Evolutionary conservation across 2,113 vertebrate genomes (phyloP).

Genomic region (Sebastes fasciatus): DNA sequence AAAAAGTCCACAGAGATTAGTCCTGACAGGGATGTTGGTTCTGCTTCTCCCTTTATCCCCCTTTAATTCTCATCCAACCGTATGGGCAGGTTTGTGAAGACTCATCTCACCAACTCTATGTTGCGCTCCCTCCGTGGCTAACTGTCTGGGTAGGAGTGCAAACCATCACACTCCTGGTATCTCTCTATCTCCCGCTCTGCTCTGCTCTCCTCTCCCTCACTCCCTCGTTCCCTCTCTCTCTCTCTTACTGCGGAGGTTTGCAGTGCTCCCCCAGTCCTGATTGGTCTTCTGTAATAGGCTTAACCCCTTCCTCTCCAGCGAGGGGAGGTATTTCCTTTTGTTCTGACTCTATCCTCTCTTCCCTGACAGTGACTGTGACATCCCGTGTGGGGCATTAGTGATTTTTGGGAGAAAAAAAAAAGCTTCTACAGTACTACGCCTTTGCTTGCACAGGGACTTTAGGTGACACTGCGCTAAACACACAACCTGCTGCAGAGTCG

Average conservation of each 20-base stretch:
- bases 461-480: constrained; percentile 34
- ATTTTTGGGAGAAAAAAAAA: constrained; percentile 13
- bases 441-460: constrained; percentile 25
- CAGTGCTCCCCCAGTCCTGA: constrained; percentile 95
- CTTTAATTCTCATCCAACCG: constrained; percentile 44
- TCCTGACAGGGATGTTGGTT: constrained; percentile 46
- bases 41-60: constrained; percentile 26
- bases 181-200: constrained; percentile 70
- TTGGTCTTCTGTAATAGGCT: constrained; percentile 96
- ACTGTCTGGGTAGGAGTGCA: constrained; percentile 71
- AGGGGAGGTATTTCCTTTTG: constrained; percentile 77
- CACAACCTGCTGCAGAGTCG: constrained; percentile 43
- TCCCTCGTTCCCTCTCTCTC: constrained; percentile 76
- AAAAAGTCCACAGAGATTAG: constrained; percentile 60
- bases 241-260: constrained; percentile 98
- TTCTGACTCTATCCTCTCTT: constrained; percentile 64
- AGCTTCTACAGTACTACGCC: constrained; percentile 18
- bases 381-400: constrained; percentile 51
- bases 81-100: constrained; percentile 23
- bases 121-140: constrained; percentile 54
- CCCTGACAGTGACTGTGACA: constrained; percentile 47
- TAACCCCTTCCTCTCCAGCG: constrained; percentile 87
- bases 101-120: constrained; percentile 67
- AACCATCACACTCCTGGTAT: constrained; percentile 76
- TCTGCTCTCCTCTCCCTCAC: constrained; percentile 82